Conservation (phyloP, 2,797 vertebrate genomes). For the Momotus momota region DNA sequence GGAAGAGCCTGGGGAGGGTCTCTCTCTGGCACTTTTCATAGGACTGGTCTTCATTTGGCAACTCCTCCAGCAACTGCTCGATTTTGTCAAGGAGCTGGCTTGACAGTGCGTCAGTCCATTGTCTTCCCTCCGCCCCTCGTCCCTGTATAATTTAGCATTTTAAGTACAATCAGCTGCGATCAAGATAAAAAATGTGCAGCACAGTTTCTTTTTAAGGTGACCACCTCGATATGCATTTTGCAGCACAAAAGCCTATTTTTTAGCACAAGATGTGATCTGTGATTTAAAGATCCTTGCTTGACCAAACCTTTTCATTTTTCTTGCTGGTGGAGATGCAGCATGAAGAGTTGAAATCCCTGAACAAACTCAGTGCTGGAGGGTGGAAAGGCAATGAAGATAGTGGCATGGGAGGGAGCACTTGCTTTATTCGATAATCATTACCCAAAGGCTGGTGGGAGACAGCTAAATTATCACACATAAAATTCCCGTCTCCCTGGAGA, state of each 20-base stretch:
- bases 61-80: accelerated
- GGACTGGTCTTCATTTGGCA: neutral
- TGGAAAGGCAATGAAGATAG: neutral
- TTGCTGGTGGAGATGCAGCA: neutral
- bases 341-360: neutral
- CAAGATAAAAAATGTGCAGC: neutral
- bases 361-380: neutral
- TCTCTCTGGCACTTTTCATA: neutral
- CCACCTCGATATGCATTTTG: neutral
- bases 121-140: accelerated
- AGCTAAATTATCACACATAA: neutral
- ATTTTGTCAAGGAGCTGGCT: neutral
- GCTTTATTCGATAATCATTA: neutral
- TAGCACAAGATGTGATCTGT: neutral
- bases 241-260: neutral
- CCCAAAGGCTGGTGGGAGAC: neutral
- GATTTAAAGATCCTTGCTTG: neutral
- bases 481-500: conserved; percentile 18
- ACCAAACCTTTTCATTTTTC: neutral
- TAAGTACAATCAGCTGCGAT: neutral
- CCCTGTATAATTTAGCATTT: neutral
- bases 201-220: neutral
- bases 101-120: accelerated
- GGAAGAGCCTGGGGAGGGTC: neutral
- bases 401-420: neutral